phyloP scores from a whole-genome alignment of 2,888 invertebrate species.

The Tortricodes alternella region DNA sequence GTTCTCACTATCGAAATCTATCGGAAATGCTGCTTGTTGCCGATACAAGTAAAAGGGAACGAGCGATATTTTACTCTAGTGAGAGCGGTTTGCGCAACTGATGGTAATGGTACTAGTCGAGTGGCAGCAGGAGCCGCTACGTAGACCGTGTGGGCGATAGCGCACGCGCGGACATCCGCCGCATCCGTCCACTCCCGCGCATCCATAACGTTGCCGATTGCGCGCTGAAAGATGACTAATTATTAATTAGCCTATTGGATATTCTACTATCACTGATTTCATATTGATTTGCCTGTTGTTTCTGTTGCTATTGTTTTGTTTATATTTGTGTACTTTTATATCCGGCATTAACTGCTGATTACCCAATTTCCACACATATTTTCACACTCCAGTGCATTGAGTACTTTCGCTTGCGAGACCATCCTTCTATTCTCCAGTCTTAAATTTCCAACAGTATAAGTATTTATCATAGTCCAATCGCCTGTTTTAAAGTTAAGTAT shows the following conservation, averaged over 20 bases:
- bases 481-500: constrained; percentile 7
- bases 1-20: no score
- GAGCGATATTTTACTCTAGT: no score
- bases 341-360: no score
- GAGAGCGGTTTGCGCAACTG: no score
- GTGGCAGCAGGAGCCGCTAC: no score
- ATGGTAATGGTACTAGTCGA: no score
- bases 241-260: background rate
- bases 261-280: background rate
- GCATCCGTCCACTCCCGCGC: constrained; percentile 16
- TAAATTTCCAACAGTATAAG: background rate
- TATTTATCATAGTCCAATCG: constrained; percentile 1
- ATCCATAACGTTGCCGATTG: background rate
- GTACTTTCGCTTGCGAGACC: background rate
- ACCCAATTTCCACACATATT: no score
- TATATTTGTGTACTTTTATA: background rate
- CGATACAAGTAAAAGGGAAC: no score
- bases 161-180: background rate
- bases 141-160: background rate
- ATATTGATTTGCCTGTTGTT: background rate
- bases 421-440: background rate
- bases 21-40: no score
- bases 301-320: background rate
- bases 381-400: background rate
- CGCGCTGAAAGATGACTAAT: background rate